Conservation (phyloP, 2,797 vertebrate species). For the Trichosurus vulpecula region DNA sequence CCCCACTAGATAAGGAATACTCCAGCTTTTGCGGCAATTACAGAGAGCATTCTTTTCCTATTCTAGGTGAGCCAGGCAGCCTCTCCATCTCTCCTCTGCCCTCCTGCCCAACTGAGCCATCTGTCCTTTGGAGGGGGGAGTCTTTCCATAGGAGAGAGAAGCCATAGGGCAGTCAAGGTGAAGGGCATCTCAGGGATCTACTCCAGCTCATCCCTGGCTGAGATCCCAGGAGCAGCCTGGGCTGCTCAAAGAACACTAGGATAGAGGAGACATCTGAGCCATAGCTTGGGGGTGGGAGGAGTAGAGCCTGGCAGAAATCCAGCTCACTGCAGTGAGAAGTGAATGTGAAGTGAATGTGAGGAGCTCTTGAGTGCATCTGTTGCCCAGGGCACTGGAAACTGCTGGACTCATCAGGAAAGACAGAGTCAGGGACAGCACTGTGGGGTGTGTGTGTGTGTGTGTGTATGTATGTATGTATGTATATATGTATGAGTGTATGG, state of each 20-base stretch:
- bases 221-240: not conserved
- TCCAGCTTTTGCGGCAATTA: not conserved
- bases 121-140: not conserved
- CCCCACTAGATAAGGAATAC: not conserved
- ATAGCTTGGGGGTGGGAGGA: not conserved
- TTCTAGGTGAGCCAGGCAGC: not conserved
- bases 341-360: not conserved
- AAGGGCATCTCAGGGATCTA: conserved; percentile 3
- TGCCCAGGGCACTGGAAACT: not conserved
- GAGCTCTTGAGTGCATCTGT: not conserved
- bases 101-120: not conserved
- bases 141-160: not conserved
- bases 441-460: not conserved
- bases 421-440: not conserved
- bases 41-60: not conserved
- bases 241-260: not conserved
- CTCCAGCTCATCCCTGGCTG: not conserved
- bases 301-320: not conserved
- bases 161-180: not conserved
- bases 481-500: too few relatives aligned
- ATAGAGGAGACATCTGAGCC: not conserved
- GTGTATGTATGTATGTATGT: not conserved
- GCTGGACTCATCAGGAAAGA: not conserved
- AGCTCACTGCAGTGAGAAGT: not conserved
- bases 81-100: not conserved